Evolutionary conservation across 2,888 invertebrate genomes (phyloP), one percentile per base, ranked within the genome.

Genomic region (Cheilosia urbana): DNA sequence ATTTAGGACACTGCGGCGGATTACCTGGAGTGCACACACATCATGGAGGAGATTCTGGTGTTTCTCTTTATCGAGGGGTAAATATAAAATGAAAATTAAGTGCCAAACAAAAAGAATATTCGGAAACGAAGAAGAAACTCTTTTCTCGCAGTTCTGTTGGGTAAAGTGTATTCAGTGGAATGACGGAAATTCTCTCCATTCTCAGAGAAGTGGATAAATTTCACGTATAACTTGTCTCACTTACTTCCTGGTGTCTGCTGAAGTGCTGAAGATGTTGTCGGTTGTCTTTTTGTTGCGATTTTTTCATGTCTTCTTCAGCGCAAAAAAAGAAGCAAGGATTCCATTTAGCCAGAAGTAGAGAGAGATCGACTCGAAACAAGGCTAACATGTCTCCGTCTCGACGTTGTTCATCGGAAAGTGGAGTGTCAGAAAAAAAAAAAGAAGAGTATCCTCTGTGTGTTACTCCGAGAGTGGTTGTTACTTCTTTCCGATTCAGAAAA

Each of bases 51-150:
- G 27, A 72, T 85, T 42, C 7, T 85, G 30, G 72, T 85, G 62
- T 85, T 81, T 53, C 51, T 72, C 2, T 24, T 85, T 37, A 62
- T 85, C 49, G 85, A 77, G 62, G 71, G 85, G 85, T 85, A 85
- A 77, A 63, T 85, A 85, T 80, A n/a, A 45, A 13, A 2, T 15
- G 4, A 21, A 21, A 47, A 15, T 40, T 11, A 4, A 37, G 4
- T 19, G 42, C 5, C 34, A 51, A 21, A 47, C 60, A 37, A 60
- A 49, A n/a, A 62, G 47, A 58, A 13, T 24, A 0, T 5, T 19
- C 11, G 2, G 17, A 7, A 7, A 17, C 17, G 11, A 30, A 15
- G 45, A 37, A 2, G 7, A 57, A 37, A 11, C 17, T 19, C 27
- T 40, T 27, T 66, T 1, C n/a, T 27, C 11, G 13, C 11, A 6